Conservation (phyloP, 2,113 vertebrate genomes). For the Pavo muticus region DNA sequence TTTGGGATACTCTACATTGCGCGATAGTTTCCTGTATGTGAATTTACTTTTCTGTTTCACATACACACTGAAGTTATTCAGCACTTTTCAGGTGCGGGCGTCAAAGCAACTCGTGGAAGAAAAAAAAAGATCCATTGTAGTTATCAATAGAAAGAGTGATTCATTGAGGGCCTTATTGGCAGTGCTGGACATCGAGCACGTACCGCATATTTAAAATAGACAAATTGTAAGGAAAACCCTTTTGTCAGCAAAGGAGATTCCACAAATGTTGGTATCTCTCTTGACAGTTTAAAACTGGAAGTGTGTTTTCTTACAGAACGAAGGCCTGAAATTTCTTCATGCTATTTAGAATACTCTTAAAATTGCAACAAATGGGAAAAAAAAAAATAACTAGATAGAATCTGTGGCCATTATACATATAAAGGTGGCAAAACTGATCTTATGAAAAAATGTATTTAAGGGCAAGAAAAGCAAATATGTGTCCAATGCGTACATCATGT, state of each 20-base stretch:
- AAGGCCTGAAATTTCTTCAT: background rate
- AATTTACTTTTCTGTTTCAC: background rate
- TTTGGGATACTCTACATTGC: background rate
- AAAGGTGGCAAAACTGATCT: background rate
- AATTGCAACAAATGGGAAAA: background rate
- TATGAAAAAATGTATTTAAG: background rate
- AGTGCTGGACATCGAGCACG: accelerated
- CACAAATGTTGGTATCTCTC: background rate
- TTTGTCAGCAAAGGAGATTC: background rate
- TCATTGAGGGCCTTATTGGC: background rate
- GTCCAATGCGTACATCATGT: background rate
- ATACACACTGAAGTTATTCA: background rate
- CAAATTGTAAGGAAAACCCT: background rate
- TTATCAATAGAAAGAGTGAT: background rate
- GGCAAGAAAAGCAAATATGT: background rate
- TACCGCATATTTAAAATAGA: background rate
- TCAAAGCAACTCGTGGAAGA: background rate
- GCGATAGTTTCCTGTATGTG: background rate
- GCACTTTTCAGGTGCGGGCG: background rate
- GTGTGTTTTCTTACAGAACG: background rate
- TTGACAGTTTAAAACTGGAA: background rate
- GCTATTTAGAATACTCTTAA: background rate
- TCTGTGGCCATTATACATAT: background rate
- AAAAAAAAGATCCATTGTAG: background rate
- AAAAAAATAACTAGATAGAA: background rate